phyloP scores from a whole-genome alignment of 1,140 invertebrate species.

The Matsumurasca onukii region DNA sequence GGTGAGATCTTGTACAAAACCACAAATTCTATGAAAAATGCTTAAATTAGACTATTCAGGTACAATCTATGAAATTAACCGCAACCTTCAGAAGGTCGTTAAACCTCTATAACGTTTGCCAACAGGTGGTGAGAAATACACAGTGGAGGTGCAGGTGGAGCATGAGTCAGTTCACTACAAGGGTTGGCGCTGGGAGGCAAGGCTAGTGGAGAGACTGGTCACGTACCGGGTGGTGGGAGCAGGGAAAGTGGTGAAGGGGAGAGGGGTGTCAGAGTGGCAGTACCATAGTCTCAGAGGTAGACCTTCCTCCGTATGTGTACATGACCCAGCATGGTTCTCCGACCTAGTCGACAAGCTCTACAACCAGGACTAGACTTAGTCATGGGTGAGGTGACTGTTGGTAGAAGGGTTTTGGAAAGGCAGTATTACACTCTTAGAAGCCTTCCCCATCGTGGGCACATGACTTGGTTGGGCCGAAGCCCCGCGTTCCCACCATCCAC shows the following conservation, averaged over 20 bases:
- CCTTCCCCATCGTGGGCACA: too few relatives aligned
- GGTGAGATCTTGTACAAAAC: conserved; percentile 48
- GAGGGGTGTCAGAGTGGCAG: conserved; percentile 70
- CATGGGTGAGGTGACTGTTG: too few relatives aligned
- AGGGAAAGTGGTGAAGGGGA: conserved; percentile 59
- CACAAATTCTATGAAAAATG: too few relatives aligned
- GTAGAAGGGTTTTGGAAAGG: too few relatives aligned
- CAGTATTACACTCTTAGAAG: too few relatives aligned
- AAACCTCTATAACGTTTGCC: too few relatives aligned
- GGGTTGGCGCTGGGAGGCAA: conserved; percentile 65
- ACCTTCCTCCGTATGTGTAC: conserved; percentile 42
- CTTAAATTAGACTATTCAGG: neutral
- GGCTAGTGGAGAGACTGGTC: conserved; percentile 65
- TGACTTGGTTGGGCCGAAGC: too few relatives aligned
- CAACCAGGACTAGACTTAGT: too few relatives aligned
- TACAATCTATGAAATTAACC: neutral
- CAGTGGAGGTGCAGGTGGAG: conserved; percentile 54
- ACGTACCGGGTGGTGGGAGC: conserved; percentile 62
- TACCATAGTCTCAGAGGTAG: conserved; percentile 57
- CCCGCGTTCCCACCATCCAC: too few relatives aligned
- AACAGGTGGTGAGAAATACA: conserved; percentile 30
- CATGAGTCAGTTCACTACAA: conserved; percentile 63
- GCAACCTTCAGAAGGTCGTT: neutral
- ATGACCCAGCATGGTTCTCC: conserved; percentile 56
- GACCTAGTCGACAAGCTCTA: conserved; percentile 45